Conservation (phyloP, 2,113 vertebrate species). For the Hippoglossus stenolepis region DNA sequence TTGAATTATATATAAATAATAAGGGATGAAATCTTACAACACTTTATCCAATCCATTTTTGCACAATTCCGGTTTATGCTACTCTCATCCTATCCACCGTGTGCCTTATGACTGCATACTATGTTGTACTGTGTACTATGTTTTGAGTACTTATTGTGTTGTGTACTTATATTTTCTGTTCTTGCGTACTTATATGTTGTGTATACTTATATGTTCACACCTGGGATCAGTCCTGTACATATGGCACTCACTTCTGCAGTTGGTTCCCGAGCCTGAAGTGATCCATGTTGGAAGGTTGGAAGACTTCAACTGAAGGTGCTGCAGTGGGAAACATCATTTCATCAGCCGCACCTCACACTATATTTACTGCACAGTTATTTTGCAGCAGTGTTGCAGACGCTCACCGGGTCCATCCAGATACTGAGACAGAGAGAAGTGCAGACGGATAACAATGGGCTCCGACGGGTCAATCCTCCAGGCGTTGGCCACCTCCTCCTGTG, state of each 20-base stretch:
- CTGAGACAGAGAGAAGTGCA: conserved; percentile 92
- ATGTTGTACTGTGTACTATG: too few relatives aligned
- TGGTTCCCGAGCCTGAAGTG: conserved; percentile 90
- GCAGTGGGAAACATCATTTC: conserved; percentile 31
- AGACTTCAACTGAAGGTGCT: conserved; percentile 93
- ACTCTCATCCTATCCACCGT: too few relatives aligned
- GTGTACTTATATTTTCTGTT: too few relatives aligned
- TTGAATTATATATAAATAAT: not conserved
- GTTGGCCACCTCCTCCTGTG: conserved; percentile 88
- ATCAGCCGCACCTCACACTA: not conserved
- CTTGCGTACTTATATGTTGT: too few relatives aligned
- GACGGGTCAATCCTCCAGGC: conserved; percentile 91
- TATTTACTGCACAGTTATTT: not conserved
- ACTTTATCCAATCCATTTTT: too few relatives aligned
- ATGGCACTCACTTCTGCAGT: conserved; percentile 88
- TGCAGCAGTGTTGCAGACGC: conserved; percentile 32
- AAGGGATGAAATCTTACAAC: too few relatives aligned
- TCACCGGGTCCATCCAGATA: conserved; percentile 95
- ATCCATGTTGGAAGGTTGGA: conserved; percentile 90
- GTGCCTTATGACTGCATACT: too few relatives aligned
- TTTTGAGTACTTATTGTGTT: too few relatives aligned
- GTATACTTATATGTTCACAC: too few relatives aligned
- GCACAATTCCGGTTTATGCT: too few relatives aligned
- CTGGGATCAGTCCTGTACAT: too few relatives aligned
- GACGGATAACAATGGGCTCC: conserved; percentile 89